A percentile compares a stretch with the other conserved stretches of the same genome.
phyloP scores from a whole-genome alignment of 2,113 vertebrate genomes.

The Rattus rattus region DNA sequence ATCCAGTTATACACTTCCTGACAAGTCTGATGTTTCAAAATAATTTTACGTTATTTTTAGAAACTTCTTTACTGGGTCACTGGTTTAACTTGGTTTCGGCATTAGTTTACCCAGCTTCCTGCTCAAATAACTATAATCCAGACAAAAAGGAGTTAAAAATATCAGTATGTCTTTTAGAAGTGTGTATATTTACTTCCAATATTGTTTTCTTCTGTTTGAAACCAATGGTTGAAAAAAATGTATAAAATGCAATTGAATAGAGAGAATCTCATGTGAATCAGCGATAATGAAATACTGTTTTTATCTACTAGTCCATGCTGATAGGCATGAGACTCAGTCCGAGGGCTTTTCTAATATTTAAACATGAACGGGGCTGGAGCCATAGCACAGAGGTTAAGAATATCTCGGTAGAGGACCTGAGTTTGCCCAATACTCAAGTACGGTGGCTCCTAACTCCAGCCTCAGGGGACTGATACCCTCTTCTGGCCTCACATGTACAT shows the following conservation, averaged over 20 bases:
- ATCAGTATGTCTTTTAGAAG: background rate
- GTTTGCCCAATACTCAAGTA: background rate
- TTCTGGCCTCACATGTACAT: background rate
- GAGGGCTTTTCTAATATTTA: constrained; percentile 23
- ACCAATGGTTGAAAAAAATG: background rate
- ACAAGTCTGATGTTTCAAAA: constrained; percentile 16
- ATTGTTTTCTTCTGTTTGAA: background rate
- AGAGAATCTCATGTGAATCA: constrained; percentile 34
- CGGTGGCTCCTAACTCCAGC: no score
- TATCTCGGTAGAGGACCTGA: background rate
- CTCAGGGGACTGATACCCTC: background rate
- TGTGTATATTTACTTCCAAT: background rate
- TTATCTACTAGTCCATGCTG: background rate
- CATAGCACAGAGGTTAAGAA: background rate
- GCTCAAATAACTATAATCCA: constrained; percentile 16
- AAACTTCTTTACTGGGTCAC: background rate
- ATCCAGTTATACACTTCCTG: constrained; percentile 18
- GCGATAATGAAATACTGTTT: background rate
- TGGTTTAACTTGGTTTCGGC: constrained; percentile 29
- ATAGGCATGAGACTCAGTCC: background rate
- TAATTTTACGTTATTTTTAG: background rate
- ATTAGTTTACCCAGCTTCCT: constrained; percentile 17
- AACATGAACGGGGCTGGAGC: background rate
- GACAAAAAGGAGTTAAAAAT: background rate
- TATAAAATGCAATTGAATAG: constrained; percentile 47